Conservation (phyloP, 2,797 vertebrate genomes). For the Pelobates cultripes region DNA sequence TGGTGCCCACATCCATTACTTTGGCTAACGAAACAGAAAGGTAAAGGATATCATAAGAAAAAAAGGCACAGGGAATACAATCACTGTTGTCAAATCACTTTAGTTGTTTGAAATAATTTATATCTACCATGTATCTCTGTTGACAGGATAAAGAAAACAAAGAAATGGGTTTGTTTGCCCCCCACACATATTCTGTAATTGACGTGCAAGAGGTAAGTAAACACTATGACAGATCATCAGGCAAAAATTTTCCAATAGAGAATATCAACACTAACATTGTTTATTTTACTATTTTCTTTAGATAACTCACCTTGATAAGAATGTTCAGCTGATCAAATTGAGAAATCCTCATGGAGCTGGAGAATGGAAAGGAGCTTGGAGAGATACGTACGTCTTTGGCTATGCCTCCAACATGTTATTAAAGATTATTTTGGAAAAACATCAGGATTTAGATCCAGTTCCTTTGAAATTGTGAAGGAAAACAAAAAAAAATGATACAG, state of each 20-base stretch:
- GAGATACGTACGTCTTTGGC: slow-evolving; percentile 77
- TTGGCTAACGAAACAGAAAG: no score
- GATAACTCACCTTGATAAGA: slow-evolving; percentile 70
- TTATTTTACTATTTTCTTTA: slow-evolving; percentile 56
- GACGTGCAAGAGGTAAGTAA: slow-evolving; percentile 77
- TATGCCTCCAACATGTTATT: neutral
- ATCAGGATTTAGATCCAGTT: neutral
- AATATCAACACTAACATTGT: neutral
- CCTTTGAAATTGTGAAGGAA: neutral
- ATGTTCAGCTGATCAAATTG: slow-evolving; percentile 81
- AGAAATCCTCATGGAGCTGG: slow-evolving; percentile 90
- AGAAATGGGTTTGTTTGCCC: slow-evolving; percentile 76
- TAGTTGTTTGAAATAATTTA: no score
- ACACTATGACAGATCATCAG: neutral
- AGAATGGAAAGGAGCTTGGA: slow-evolving; percentile 92
- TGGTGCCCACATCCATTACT: no score
- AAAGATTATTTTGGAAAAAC: neutral
- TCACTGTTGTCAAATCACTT: no score
- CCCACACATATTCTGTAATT: slow-evolving; percentile 83
- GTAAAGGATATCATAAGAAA: no score
- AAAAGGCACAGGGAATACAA: no score
- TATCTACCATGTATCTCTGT: neutral
- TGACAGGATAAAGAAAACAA: slow-evolving; percentile 70
- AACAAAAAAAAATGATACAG: neutral
- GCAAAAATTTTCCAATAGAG: neutral